Evolutionary conservation across 2,888 invertebrate genomes (phyloP).

Genomic region (Agrochola litura): DNA sequence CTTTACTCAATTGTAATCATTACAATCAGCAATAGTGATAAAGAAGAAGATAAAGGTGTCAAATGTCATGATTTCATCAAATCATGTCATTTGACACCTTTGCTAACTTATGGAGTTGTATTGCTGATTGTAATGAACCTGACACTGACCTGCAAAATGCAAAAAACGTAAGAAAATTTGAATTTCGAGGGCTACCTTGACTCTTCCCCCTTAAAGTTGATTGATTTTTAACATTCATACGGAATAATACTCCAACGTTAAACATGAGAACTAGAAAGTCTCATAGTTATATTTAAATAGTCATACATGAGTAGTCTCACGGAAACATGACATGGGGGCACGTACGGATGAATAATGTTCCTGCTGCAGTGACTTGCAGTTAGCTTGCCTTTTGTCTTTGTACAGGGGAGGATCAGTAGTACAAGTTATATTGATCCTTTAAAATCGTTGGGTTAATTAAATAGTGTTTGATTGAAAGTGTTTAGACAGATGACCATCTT

Average conservation of each 20-base stretch:
- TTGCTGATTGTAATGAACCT: too few relatives aligned
- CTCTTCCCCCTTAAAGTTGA: not conserved
- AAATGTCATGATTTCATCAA: too few relatives aligned
- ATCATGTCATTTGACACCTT: too few relatives aligned
- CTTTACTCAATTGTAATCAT: too few relatives aligned
- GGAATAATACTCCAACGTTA: not conserved
- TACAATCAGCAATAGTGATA: too few relatives aligned
- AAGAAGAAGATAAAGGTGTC: too few relatives aligned
- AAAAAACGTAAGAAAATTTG: too few relatives aligned
- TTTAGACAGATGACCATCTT: not conserved
- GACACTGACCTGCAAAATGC: too few relatives aligned
- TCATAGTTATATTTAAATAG: conserved; percentile 36
- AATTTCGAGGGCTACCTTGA: too few relatives aligned
- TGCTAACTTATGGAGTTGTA: too few relatives aligned
- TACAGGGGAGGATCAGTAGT: conserved; percentile 45
- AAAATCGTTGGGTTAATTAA: not conserved
- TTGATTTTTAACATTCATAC: too few relatives aligned
- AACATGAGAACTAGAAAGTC: conserved; percentile 21
- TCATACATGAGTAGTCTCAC: conserved; percentile 67
- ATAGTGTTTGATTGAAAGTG: not conserved
- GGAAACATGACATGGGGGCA: conserved; percentile 78
- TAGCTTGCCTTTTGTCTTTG: conserved; percentile 41
- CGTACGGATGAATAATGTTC: conserved; percentile 82
- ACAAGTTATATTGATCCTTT: conserved; percentile 9
- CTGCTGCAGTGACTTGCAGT: conserved; percentile 81